Percentiles rank a stretch among this genome's conserved stretches.
These are phyloP conservation scores for Pelvicachromis taeniatus DNA, from an alignment of 2,113 vertebrate species.

Conservation along the genomic window DNA sequence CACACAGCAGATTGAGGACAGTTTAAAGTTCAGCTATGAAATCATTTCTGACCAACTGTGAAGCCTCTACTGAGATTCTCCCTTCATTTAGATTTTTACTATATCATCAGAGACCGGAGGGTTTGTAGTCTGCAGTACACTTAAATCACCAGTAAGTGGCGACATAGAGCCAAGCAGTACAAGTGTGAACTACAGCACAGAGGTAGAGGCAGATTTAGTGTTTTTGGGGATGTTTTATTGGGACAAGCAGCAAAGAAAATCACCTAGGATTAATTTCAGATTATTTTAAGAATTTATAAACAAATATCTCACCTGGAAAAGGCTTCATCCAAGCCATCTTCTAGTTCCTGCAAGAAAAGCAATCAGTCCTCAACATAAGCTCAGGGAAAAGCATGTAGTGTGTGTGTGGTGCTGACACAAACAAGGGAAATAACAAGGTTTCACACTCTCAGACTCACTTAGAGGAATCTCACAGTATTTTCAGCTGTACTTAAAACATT, in stretches of 20 bases:
- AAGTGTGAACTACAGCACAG: not conserved
- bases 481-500: not conserved
- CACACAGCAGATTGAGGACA: constrained; percentile 55
- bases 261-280: not conserved
- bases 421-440: not conserved
- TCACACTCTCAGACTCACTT: not conserved
- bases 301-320: constrained; percentile 85
- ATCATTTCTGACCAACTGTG: not conserved
- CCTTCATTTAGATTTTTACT: not conserved
- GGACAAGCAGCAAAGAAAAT: not conserved
- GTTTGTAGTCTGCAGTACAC: not conserved
- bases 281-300: not conserved
- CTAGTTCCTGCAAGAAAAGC: constrained; percentile 75
- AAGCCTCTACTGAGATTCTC: not conserved
- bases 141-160: constrained; percentile 18
- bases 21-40: not conserved
- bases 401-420: not conserved
- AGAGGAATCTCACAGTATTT: not conserved
- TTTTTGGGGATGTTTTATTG: not conserved
- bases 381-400: not conserved
- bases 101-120: not conserved
- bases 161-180: not conserved
- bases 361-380: not conserved
- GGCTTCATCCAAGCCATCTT: constrained; percentile 89
- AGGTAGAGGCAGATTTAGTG: not conserved